Percentiles rank a stretch among this genome's conserved stretches.
These are phyloP conservation scores for Didymodactylos carnosus DNA, from an alignment of 2,888 invertebrate genomes.

Conservation along the genomic window DNA sequence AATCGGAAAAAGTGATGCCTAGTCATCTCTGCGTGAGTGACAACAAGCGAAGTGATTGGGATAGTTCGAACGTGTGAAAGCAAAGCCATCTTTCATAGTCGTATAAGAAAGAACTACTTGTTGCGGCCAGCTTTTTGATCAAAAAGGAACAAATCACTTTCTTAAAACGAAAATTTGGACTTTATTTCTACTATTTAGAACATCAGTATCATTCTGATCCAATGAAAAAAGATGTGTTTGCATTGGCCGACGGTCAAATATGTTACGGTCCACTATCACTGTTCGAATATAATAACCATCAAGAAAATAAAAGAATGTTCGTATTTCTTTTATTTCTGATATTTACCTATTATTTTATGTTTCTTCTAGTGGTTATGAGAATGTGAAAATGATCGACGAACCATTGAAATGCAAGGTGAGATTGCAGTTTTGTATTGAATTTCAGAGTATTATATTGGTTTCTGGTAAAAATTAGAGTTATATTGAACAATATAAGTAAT, in stretches of 20 bases:
- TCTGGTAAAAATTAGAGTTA: not conserved
- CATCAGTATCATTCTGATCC: not conserved
- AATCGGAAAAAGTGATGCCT: too few relatives aligned
- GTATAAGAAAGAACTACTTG: too few relatives aligned
- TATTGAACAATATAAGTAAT: too few relatives aligned
- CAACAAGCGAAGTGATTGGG: too few relatives aligned
- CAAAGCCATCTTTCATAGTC: too few relatives aligned
- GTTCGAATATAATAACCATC: not conserved
- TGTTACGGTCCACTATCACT: not conserved
- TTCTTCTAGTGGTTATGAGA: not conserved
- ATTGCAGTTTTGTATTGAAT: not conserved
- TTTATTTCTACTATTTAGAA: too few relatives aligned
- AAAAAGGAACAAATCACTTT: too few relatives aligned
- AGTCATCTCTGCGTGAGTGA: too few relatives aligned
- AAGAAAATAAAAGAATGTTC: not conserved
- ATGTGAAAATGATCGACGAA: not conserved
- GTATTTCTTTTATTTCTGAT: not conserved
- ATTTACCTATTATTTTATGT: too few relatives aligned
- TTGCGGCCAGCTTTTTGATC: too few relatives aligned
- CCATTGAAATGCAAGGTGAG: not conserved
- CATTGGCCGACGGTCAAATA: not conserved
- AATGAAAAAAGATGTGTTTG: not conserved
- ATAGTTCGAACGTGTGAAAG: too few relatives aligned
- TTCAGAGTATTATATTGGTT: not conserved
- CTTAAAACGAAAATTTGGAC: too few relatives aligned